Conservation (phyloP, 2,797 vertebrate species). For the Gymnoscopelus braueri region DNA sequence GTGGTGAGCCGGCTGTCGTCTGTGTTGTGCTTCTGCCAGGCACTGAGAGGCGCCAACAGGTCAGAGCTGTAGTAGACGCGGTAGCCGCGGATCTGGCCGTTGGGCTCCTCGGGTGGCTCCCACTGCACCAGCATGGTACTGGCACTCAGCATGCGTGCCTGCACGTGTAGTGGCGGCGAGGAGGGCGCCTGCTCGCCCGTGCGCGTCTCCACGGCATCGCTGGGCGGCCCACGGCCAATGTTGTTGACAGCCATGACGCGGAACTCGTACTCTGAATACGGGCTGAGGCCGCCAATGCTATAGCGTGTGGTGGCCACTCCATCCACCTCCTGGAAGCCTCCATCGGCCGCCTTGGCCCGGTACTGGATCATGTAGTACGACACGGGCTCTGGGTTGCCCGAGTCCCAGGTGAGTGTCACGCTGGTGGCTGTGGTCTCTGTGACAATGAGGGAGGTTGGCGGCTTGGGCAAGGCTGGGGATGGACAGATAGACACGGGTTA, state of each 20-base stretch:
- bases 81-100: slow-evolving; percentile 92
- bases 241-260: slow-evolving; percentile 94
- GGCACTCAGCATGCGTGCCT: slow-evolving; percentile 93
- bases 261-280: slow-evolving; percentile 94
- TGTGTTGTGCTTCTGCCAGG: slow-evolving; percentile 96
- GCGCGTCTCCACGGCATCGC: slow-evolving; percentile 88
- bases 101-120: slow-evolving; percentile 93
- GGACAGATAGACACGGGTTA: slow-evolving; percentile 13
- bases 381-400: slow-evolving; percentile 92
- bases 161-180: slow-evolving; percentile 90
- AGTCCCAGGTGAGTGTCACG: slow-evolving; percentile 95
- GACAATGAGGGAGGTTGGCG: slow-evolving; percentile 88
- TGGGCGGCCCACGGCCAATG: slow-evolving; percentile 92
- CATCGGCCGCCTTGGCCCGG: slow-evolving; percentile 84
- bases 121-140: slow-evolving; percentile 97
- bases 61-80: slow-evolving; percentile 91
- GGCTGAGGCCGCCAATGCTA: slow-evolving; percentile 95
- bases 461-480: slow-evolving; percentile 90
- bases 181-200: slow-evolving; percentile 95
- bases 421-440: slow-evolving; percentile 96
- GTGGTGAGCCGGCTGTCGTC: slow-evolving; percentile 93
- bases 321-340: slow-evolving; percentile 92
- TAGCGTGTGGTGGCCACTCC: slow-evolving; percentile 95
- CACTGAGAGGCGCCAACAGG: slow-evolving; percentile 84
- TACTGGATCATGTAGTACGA: slow-evolving; percentile 97